Percentiles rank a stretch among this genome's conserved stretches.
phyloP scores from a whole-genome alignment of 1,140 invertebrate species.

The Calliopsis andreniformis region DNA sequence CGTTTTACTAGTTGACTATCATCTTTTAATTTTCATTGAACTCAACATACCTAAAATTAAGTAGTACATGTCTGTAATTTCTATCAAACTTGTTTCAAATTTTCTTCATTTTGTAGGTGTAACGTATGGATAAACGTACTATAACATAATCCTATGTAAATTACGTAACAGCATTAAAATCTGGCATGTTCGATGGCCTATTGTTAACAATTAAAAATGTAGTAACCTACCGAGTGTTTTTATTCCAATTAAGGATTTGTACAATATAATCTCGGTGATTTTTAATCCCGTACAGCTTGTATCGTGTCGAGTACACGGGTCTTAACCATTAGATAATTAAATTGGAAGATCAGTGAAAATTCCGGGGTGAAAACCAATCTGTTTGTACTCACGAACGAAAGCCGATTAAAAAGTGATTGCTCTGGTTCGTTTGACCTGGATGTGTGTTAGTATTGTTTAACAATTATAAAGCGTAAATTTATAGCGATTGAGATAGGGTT shows the following conservation, averaged over 20 bases:
- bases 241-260: background rate
- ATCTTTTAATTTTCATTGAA: too few species aligned
- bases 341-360: conserved; percentile 8
- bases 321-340: background rate
- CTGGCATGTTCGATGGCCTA: too few species aligned
- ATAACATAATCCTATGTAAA: too few species aligned
- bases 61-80: too few species aligned
- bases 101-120: too few species aligned
- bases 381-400: background rate
- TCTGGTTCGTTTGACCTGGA: background rate
- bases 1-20: too few species aligned
- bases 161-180: background rate
- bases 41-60: too few species aligned
- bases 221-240: background rate
- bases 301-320: background rate
- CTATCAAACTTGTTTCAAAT: too few species aligned
- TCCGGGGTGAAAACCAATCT: conserved; percentile 1
- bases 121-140: too few species aligned
- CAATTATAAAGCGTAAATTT: conserved; percentile 1
- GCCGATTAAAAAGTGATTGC: conserved; percentile 6
- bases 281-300: background rate
- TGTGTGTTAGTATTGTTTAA: background rate
- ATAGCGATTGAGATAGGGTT: background rate
- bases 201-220: background rate
- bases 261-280: background rate